phyloP scores from a whole-genome alignment of 2,113 vertebrate genomes.

The Phylloscopus whistleri region DNA sequence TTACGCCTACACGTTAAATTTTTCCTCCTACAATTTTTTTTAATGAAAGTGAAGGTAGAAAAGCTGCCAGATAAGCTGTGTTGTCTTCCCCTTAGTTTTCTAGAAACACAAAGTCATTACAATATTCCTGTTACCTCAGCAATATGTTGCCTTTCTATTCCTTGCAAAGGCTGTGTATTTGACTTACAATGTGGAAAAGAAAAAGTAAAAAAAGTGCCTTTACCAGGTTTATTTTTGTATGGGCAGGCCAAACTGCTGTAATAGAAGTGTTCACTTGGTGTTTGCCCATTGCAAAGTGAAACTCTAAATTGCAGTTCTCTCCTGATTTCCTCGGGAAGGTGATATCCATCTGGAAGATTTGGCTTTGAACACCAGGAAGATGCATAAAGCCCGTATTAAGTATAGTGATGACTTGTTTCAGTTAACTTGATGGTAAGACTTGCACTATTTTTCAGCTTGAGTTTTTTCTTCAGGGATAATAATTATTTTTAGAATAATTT shows the following conservation, averaged over 20 bases:
- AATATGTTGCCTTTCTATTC: neutral
- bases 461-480: neutral
- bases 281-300: neutral
- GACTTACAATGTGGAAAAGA: neutral
- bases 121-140: slow-evolving; percentile 25
- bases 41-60: neutral
- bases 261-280: neutral
- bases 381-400: neutral
- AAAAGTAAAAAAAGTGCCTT: neutral
- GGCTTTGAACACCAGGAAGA: neutral
- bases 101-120: neutral
- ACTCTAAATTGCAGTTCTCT: neutral
- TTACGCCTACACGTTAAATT: neutral
- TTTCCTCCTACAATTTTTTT: neutral
- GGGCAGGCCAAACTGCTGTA: neutral
- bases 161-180: neutral
- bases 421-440: neutral
- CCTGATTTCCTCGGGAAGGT: neutral
- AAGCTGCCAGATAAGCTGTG: neutral
- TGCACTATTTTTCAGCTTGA: neutral
- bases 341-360: neutral
- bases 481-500: neutral
- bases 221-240: neutral
- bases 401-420: neutral
- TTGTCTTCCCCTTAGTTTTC: neutral